Conservation (phyloP, 2,113 vertebrate species). For the Solenodon paradoxus region DNA sequence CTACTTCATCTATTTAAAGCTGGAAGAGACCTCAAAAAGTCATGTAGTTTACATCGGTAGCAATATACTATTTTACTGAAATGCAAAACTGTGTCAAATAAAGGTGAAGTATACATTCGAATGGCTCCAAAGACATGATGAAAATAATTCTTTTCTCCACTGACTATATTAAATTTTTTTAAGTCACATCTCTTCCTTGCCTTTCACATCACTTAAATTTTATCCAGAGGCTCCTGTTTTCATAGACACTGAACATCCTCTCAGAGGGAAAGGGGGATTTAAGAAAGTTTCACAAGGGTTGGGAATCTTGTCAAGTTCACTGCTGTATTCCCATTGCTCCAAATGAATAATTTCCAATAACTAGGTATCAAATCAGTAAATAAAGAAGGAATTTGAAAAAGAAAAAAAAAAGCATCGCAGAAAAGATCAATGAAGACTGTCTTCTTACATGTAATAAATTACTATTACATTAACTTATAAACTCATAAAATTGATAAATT, state of each 20-base stretch:
- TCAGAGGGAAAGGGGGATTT: neutral
- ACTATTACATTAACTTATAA: neutral
- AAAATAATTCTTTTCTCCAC: neutral
- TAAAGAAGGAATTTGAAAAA: neutral
- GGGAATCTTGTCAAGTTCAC: neutral
- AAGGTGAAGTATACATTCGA: neutral
- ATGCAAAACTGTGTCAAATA: neutral
- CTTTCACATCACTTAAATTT: neutral
- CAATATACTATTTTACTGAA: neutral
- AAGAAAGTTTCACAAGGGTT: neutral
- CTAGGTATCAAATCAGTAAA: neutral
- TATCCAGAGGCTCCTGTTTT: neutral
- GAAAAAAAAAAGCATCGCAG: neutral
- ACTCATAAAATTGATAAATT: neutral
- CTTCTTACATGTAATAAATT: neutral
- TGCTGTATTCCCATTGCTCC: neutral
- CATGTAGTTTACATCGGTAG: neutral
- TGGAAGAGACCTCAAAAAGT: neutral
- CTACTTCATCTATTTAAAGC: neutral
- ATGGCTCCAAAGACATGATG: neutral
- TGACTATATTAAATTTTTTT: neutral
- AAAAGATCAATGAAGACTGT: neutral
- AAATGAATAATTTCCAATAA: too few species aligned
- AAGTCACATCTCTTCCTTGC: neutral
- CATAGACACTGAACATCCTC: neutral